Conservation (phyloP, 2,113 vertebrate species). For the Siniperca chuatsi region DNA sequence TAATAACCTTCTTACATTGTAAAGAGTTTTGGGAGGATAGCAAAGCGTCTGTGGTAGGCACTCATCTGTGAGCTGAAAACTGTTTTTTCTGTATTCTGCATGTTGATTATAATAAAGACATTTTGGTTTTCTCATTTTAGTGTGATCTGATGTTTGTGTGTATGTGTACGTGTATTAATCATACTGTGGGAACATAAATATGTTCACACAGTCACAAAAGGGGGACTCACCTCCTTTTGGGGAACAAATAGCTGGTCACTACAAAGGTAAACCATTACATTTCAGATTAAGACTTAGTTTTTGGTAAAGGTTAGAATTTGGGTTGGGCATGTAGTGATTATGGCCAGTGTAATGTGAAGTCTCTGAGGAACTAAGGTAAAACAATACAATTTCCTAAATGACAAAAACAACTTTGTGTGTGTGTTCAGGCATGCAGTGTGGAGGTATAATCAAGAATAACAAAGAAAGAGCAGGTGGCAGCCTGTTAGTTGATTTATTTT, state of each 20-base stretch:
- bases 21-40: slow-evolving; percentile 89
- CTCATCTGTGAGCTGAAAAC: slow-evolving; percentile 86
- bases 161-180: background rate
- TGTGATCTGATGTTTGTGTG: slow-evolving; percentile 34
- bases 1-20: slow-evolving; percentile 88
- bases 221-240: background rate
- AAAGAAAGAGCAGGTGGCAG: background rate
- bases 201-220: background rate
- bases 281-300: background rate
- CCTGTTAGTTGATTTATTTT: slow-evolving; percentile 24
- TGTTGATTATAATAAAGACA: slow-evolving; percentile 81
- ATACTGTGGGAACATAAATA: background rate
- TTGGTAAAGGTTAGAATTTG: background rate
- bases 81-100: slow-evolving; percentile 83
- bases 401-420: background rate
- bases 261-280: background rate
- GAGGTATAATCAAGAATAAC: slow-evolving; percentile 12
- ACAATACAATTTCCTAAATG: background rate
- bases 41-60: slow-evolving; percentile 75
- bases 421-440: background rate
- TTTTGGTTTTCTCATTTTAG: slow-evolving; percentile 70
- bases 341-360: background rate
- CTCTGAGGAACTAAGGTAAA: background rate
- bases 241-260: background rate
- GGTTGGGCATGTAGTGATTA: background rate